Evolutionary conservation across 2,888 invertebrate species (phyloP).

Genomic region (Mesorhabditis spiculigera): DNA sequence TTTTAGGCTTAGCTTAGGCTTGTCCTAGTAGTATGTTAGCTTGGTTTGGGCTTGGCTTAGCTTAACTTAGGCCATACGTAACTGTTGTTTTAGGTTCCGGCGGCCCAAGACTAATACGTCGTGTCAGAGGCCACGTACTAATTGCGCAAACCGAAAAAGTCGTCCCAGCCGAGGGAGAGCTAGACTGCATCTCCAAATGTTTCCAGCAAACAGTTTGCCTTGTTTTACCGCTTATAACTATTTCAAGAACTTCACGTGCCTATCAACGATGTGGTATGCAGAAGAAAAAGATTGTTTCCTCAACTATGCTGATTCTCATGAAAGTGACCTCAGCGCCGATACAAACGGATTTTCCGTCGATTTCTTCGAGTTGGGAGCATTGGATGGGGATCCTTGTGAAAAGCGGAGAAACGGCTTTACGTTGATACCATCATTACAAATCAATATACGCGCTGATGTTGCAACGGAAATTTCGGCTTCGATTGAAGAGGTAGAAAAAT

Average conservation of each 20-base stretch:
- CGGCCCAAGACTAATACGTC: too few species aligned
- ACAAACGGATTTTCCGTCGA: constrained; percentile 1
- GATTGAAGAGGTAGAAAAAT: constrained; percentile 2
- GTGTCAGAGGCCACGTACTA: neutral
- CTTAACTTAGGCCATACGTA: too few species aligned
- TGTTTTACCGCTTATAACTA: neutral
- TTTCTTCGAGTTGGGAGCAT: neutral
- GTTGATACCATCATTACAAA: neutral
- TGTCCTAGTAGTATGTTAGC: too few species aligned
- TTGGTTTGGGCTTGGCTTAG: too few species aligned
- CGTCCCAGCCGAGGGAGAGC: neutral
- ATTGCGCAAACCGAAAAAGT: neutral
- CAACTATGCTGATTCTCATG: neutral
- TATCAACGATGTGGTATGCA: neutral
- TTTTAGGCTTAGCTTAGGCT: too few species aligned
- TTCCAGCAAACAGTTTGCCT: neutral
- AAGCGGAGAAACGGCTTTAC: neutral
- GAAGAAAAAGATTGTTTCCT: neutral
- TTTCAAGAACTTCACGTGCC: neutral
- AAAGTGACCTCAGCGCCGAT: neutral
- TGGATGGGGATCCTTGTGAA: neutral
- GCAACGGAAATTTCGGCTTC: neutral
- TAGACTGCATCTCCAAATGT: neutral
- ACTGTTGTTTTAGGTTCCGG: too few species aligned
- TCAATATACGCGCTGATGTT: neutral